Base-by-base conservation (phyloP, 2,113 vertebrate genomes). In the Ornithorhynchus anatinus region DNA sequence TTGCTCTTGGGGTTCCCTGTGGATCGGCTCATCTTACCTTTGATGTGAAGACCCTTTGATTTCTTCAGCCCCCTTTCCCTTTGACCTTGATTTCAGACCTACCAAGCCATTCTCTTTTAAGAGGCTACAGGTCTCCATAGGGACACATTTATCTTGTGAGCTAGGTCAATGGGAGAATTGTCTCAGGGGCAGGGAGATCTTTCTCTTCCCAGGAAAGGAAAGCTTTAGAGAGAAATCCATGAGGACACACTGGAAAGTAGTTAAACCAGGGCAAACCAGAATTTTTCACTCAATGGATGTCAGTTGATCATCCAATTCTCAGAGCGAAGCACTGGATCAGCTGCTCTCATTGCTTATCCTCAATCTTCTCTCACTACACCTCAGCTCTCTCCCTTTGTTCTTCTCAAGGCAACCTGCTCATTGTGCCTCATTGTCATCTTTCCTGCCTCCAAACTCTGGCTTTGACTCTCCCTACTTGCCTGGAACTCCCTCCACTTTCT, bases 21-120 rank as follows among this genome's bases (percentile, higher is more conserved):
- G 7, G 35, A 53, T 59, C 36, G 58, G 42, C 45, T 31, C 62
- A 60, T 27, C 35, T 57, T 85, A 57, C 51, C 75, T 91, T 83
- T 84, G 64, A 84, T 72, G 58, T 37, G 51, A 51, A 62, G 59
- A 20, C 1, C 0, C 16, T 80, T 77, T 82, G 75, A 71, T 80
- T 60, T 75, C 73, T 47, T 48, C 22, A 20, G 29, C 40, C 72
- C 45, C 20, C 57, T 36, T 64, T 51, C 53, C 14, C 7, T 38
- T 60, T 40, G 56, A 11, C 35, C 27, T 19, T 35, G 32, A 54
- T 66, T 44, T 23, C 62, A 36, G 7, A 32, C 7, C 58, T 52
- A 29, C 6, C 3, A 27, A 42, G 43, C 57, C 27, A 35, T n/a
- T 39, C 75, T 3, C 47, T 10, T 25, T 50, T 65, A 36, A 37